phyloP scores from a whole-genome alignment of 2,888 invertebrate genomes.

The Drosophila kambysellisi region DNA sequence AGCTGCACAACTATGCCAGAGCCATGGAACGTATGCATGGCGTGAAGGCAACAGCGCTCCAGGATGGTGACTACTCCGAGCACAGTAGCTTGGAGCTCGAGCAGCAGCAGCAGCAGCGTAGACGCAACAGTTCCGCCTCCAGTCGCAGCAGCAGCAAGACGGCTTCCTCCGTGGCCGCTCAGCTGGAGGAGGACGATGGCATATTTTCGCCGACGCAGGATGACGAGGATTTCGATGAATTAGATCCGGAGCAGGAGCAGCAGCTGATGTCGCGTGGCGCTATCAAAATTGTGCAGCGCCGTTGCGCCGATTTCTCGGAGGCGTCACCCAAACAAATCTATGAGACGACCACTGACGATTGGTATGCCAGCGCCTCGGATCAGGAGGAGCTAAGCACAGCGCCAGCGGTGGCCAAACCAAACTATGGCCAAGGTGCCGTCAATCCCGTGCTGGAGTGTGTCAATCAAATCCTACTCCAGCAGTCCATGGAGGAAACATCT shows the following conservation, averaged over 20 bases:
- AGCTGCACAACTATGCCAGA: constrained; percentile 86
- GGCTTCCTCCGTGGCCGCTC: constrained; percentile 46
- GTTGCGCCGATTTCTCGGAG: constrained; percentile 82
- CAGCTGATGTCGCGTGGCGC: constrained; percentile 59
- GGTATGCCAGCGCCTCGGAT: constrained; percentile 93
- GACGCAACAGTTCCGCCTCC: constrained; percentile 54
- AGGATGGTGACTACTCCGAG: constrained; percentile 83
- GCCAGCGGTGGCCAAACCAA: constrained; percentile 70
- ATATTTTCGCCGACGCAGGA: constrained; percentile 80
- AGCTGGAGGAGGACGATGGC: constrained; percentile 77
- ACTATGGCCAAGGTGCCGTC: constrained; percentile 87
- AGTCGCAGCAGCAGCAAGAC: constrained; percentile 66
- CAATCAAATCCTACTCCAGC: constrained; percentile 92
- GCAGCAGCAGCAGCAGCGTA: constrained; percentile 51
- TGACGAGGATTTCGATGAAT: constrained; percentile 74
- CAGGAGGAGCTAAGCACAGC: constrained; percentile 87
- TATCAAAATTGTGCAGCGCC: constrained; percentile 70
- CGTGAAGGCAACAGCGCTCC: constrained; percentile 83
- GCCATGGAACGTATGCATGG: constrained; percentile 87
- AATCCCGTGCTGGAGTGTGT: constrained; percentile 95
- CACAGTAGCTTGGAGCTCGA: constrained; percentile 67
- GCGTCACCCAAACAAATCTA: constrained; percentile 83
- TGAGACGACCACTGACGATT: constrained; percentile 87
- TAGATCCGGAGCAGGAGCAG: constrained; percentile 59
- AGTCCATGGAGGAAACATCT: constrained; percentile 87